Evolutionary conservation across 2,113 vertebrate genomes (phyloP).

Genomic region (Polypterus bichir): DNA sequence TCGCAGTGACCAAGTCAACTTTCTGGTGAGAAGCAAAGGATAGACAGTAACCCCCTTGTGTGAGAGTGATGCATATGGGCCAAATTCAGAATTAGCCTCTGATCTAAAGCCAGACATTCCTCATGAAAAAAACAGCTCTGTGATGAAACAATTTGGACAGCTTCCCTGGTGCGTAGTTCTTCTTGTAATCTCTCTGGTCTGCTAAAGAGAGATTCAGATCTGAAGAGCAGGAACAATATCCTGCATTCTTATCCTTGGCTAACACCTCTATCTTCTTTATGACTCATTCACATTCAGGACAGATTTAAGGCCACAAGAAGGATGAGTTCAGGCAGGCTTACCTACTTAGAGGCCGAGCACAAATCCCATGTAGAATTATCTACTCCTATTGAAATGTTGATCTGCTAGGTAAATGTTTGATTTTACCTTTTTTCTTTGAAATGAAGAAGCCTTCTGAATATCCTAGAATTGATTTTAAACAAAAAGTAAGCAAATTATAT

Average conservation of each 20-base stretch:
- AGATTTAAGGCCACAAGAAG: conserved; percentile 10
- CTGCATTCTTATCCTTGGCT: conserved; percentile 18
- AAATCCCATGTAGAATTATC: conserved; percentile 13
- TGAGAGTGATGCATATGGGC: too few relatives aligned
- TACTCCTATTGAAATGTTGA: conserved; percentile 18
- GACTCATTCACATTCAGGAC: conserved; percentile 19
- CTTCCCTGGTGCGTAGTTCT: neutral
- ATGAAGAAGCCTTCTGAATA: too few relatives aligned
- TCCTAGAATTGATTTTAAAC: too few relatives aligned
- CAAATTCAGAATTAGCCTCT: too few relatives aligned
- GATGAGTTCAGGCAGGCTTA: conserved; percentile 18
- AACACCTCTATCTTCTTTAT: conserved; percentile 1
- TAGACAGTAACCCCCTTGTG: too few relatives aligned
- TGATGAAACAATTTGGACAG: neutral
- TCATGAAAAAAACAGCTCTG: too few relatives aligned
- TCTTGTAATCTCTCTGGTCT: conserved; percentile 17
- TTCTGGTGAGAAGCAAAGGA: too few relatives aligned
- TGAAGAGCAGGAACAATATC: conserved; percentile 17
- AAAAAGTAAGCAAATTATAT: too few relatives aligned
- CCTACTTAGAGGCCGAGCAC: conserved; percentile 12
- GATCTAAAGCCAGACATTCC: too few relatives aligned
- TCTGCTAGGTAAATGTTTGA: conserved; percentile 7
- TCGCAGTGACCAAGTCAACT: too few relatives aligned
- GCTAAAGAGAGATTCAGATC: conserved; percentile 10
- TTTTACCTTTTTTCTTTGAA: too few relatives aligned